Base-by-base conservation (phyloP, 2,888 invertebrate species). In the Drosophila koepferae region DNA sequence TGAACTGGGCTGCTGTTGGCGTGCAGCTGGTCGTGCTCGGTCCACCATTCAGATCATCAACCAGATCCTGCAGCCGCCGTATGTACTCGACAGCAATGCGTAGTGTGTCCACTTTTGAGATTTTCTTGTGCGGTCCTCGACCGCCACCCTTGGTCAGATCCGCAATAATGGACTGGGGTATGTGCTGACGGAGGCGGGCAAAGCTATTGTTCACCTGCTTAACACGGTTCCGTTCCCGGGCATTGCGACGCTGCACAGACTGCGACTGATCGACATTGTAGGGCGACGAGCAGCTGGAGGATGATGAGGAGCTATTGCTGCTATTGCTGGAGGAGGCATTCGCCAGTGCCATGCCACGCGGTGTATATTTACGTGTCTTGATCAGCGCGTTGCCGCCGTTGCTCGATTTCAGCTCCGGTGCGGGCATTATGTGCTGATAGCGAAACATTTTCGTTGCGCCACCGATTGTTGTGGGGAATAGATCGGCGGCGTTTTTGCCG, bases 161-260 rank as follows among this genome's bases (percentile, higher is more conserved):
- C 44, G 96, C 95, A 0, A 96, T 95, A 18, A 97, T 96, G 59
- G 96, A 95, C 74, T 96, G 95, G 0, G 98, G 98, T 75, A 98
- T 98, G 91, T 98, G 97, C 86, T 97, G 97, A 20, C 98, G 94
- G 14, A 98, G 94, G 10, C 97, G 96, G n/a, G 97, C 97, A 92
- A 98, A 98, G 86, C 98, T 98, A 92, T 97, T 97, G 94, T 98
- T 98, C 89, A 98, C 98, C 95, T 98, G 98, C 93, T 98, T 98
- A 81, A 98, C 98, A 82, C 99, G 95, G 92, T 98, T 99, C 78
- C 99, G 94, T 93, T 99, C 99, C 38, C 99, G 95, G 41, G 98
- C 99, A 93, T 99, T 99, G 88, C 99, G 95, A 56, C 98, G 94
- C 1, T 97, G 97, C 36, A 98, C 98, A 10, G 98, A 97, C 65